These are phyloP conservation scores for Pelusios castaneus DNA, from an alignment of 2,113 vertebrate species.

Conservation along the genomic window DNA sequence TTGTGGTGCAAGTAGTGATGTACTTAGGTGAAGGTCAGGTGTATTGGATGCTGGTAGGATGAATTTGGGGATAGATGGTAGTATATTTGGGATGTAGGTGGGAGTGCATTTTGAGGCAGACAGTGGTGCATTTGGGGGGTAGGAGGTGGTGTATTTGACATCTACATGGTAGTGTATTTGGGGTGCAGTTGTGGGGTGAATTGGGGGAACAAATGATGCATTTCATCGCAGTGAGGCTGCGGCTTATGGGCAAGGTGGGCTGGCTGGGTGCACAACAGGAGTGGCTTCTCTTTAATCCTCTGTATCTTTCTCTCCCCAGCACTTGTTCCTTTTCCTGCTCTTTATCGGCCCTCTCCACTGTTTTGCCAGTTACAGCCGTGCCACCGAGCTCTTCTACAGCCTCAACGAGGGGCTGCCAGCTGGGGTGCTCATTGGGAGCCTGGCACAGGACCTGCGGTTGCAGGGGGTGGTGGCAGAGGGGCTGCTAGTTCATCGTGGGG, in stretches of 20 bases:
- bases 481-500: neutral
- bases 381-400: slow-evolving; percentile 93
- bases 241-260: neutral
- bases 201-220: neutral
- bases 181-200: neutral
- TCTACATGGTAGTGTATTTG: neutral
- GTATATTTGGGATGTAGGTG: neutral
- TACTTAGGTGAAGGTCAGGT: too few relatives aligned
- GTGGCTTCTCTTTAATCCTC: neutral
- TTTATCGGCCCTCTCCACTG: slow-evolving; percentile 87
- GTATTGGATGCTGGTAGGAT: neutral
- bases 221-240: neutral
- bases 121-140: too few relatives aligned
- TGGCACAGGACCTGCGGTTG: slow-evolving; percentile 89
- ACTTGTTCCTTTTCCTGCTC: slow-evolving; percentile 82
- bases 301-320: slow-evolving; percentile 65
- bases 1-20: too few relatives aligned
- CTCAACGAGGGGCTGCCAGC: slow-evolving; percentile 93
- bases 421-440: slow-evolving; percentile 90
- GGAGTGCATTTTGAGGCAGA: neutral
- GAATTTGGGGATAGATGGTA: neutral
- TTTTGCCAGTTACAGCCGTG: slow-evolving; percentile 91
- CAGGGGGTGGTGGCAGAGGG: slow-evolving; percentile 57
- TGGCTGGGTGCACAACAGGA: neutral
- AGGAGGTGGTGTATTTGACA: neutral